Percentiles rank a stretch among this genome's conserved stretches.
phyloP scores from a whole-genome alignment of 92 coral and sea anemone species.

The Muricea muricata region DNA sequence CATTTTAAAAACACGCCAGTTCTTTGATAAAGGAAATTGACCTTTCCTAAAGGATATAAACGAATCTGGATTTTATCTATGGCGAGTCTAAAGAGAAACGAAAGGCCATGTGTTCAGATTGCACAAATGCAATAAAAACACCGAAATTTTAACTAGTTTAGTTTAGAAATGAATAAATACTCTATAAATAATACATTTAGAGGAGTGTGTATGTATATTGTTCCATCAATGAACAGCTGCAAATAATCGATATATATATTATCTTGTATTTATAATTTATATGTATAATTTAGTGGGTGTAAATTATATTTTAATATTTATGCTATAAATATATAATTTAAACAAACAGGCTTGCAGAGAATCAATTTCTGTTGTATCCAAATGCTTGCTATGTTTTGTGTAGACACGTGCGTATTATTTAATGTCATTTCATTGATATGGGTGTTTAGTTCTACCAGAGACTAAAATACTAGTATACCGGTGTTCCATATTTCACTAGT shows the following conservation, averaged over 20 bases:
- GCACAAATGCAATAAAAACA: neutral
- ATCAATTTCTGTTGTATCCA: no score
- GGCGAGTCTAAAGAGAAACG: neutral
- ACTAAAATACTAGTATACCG: no score
- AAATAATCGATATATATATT: neutral
- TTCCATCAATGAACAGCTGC: neutral
- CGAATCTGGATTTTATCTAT: neutral
- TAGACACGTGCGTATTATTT: no score
- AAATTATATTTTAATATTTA: neutral
- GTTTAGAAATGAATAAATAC: neutral
- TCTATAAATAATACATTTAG: neutral
- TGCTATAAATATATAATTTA: neutral
- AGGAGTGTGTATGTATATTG: neutral
- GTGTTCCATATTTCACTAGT: no score
- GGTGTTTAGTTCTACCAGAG: no score
- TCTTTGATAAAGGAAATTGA: no score
- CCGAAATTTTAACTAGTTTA: neutral
- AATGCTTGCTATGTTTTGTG: no score
- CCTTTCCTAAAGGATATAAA: neutral
- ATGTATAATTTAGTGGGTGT: slow-evolving; percentile 31
- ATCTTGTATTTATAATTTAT: slow-evolving; percentile 36
- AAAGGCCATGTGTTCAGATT: no score
- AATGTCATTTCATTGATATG: no score
- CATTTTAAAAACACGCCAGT: no score
- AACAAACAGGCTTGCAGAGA: neutral